Base-by-base conservation (phyloP, 2,888 invertebrate genomes). In the Cyrtodaria siliqua region DNA sequence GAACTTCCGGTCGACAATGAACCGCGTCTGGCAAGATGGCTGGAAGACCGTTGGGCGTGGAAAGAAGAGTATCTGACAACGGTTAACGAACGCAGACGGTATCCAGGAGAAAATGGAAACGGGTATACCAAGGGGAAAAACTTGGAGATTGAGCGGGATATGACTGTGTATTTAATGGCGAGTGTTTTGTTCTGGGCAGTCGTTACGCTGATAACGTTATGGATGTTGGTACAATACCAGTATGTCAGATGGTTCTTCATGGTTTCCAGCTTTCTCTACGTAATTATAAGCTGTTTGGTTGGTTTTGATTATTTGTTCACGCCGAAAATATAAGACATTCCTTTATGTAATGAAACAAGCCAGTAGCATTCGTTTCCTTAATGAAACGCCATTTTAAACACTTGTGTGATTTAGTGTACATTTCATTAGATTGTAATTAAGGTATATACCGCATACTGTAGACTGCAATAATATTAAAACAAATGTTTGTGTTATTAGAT, bases 41-140 rank as follows among this genome's bases (percentile, higher is more conserved):
- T 93, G 62, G 84, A 85, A 29, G 80, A 89, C n/a, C 75, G 90
- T 23, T 94, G 94, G 93, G 79, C 62, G 27, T 86, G 89, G 62
- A 94, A 94, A 74, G 94, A 94, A 73, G 81, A 87, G 49, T 84
- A 83, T 29, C 86, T 94, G 18, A 73, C 85, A 56, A 63, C 75
- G 1, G 89, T 88, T 63, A 88, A 90, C 62, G 71, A 75, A 60
- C 27, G 38, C n/a, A 12, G 42, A 40, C 40, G 57, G 52, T 20
- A 56, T 14, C 20, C 40, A 33, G 26, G 26, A 14, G 40, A 40
- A 2, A 56, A 26, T 8, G 66, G 47, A 33, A 76, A 76, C 38
- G 67, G 66, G 16, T 57, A 50, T 16, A 40, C 56, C 23, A 24
- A 33, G n/a, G 61, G 56, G 8, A 56, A 62, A 38, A 76, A 76